Evolutionary conservation across 2,797 vertebrate species (phyloP).

Genomic region (Epinephelus awoara): DNA sequence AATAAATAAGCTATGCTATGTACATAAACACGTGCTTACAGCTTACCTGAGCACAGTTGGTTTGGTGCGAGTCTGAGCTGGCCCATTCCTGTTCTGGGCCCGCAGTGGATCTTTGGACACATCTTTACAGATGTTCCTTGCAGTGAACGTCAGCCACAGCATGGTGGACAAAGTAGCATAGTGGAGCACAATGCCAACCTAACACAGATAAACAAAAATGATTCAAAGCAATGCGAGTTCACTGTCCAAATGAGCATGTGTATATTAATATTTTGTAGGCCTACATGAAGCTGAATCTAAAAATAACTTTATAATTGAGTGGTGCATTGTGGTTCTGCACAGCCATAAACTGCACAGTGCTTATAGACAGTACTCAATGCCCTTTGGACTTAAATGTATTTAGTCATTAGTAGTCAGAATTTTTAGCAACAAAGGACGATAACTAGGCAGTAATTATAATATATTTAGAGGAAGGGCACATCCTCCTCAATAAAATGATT

Average conservation of each 20-base stretch:
- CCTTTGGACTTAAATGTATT: no score
- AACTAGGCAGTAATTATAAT: no score
- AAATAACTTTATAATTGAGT: no score
- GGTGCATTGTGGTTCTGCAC: no score
- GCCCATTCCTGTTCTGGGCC: conserved; percentile 83
- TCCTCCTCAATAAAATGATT: no score
- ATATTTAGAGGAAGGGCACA: no score
- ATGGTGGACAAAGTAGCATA: conserved; percentile 94
- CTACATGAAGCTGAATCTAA: background rate
- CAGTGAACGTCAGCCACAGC: conserved; percentile 94
- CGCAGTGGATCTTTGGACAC: conserved; percentile 90
- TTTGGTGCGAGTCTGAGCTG: conserved; percentile 67
- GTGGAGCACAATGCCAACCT: conserved; percentile 95
- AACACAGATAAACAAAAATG: conserved; percentile 28
- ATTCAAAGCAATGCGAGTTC: background rate
- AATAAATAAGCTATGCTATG: background rate
- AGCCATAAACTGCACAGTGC: no score
- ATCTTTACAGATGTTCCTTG: conserved; percentile 94
- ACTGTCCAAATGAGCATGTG: background rate
- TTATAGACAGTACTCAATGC: no score
- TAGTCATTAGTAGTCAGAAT: no score
- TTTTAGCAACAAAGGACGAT: no score
- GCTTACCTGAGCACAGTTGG: conserved; percentile 81
- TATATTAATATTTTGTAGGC: background rate
- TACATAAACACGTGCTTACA: background rate